Evolutionary conservation across 2,888 invertebrate species (phyloP), one percentile per base, ranked within the genome.

Genomic region (Synanthedon tipuliformis): DNA sequence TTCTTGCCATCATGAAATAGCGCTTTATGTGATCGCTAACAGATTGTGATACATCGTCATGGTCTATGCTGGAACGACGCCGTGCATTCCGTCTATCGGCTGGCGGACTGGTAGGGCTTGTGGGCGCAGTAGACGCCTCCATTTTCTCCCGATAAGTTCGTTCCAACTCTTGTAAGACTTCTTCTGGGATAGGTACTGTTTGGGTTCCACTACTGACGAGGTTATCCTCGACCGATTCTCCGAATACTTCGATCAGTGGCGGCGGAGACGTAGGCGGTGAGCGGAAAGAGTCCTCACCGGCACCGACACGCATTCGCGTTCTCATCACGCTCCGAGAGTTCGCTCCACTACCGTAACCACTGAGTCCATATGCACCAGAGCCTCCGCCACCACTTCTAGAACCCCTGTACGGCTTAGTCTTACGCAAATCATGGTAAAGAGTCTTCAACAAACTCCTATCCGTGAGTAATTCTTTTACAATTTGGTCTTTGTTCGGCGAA

Each of bases 1-100:
- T 95, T 41, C 95, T 89, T 7, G 95, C 95, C 95, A 95, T 95
- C 54, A 94, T 88, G 51, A 95, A 78, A 74, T 95, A 95, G 10
- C 95, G 88, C 75, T 95, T 95, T 56, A 95, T 94, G 60, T 94
- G 95, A 68, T 95, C 94, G 69, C 94, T 93, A 27, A 95, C 95
- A 1, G 95, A 95, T 57, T 95, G 95, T 0, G 94, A 94, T 1
- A 95, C 92, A 68, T 95, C 95, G 66, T 94, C 94, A 72, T 94
- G 92, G 68, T 94, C 94, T 12, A 94, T 92, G 70, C 94, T 94
- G 63, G 93, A 93, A 63, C 93, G 90, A 50, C 94, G 89, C 7
- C 93, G 83, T 55, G 81, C 69, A 7, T 81, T 73, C 52, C 78
- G 77, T 15, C 81, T 71, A 52, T 74, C 86, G 3, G 79, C 71